A percentile compares a stretch with the other conserved stretches of the same genome.
These are phyloP conservation scores for Rhamnusium bicolor DNA, from an alignment of 2,888 invertebrate species.

Conservation along the genomic window DNA sequence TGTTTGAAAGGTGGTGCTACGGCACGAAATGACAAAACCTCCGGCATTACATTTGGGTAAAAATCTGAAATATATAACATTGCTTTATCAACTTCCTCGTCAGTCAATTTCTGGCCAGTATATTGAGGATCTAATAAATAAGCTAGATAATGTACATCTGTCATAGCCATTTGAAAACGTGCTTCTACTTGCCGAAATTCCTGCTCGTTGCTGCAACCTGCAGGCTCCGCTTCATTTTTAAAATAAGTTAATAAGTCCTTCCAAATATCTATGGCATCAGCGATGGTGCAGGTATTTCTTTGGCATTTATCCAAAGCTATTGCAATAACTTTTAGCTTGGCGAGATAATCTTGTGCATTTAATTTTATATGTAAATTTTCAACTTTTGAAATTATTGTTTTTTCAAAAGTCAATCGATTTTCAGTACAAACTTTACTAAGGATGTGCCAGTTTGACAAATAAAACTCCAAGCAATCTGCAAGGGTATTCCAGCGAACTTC, in stretches of 20 bases:
- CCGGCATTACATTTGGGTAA: neutral
- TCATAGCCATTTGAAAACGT: neutral
- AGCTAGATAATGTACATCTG: neutral
- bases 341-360: too few species aligned
- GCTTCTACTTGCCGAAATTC: neutral
- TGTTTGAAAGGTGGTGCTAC: neutral
- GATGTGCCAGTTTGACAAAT: too few species aligned
- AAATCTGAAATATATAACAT: too few species aligned
- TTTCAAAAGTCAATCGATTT: too few species aligned
- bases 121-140: too few species aligned
- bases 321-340: neutral
- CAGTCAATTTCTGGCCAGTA: too few species aligned
- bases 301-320: neutral
- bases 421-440: neutral
- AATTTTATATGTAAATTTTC: too few species aligned
- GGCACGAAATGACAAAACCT: constrained; percentile 2
- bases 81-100: too few species aligned
- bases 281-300: neutral
- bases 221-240: neutral
- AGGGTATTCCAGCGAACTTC: too few species aligned
- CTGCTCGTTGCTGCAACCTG: neutral
- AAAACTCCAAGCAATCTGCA: too few species aligned
- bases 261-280: neutral
- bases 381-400: too few species aligned
- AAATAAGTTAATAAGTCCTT: neutral